A percentile compares a stretch with the other conserved stretches of the same genome.
phyloP scores from a whole-genome alignment of 2,797 vertebrate genomes.

The Pristis pectinata region DNA sequence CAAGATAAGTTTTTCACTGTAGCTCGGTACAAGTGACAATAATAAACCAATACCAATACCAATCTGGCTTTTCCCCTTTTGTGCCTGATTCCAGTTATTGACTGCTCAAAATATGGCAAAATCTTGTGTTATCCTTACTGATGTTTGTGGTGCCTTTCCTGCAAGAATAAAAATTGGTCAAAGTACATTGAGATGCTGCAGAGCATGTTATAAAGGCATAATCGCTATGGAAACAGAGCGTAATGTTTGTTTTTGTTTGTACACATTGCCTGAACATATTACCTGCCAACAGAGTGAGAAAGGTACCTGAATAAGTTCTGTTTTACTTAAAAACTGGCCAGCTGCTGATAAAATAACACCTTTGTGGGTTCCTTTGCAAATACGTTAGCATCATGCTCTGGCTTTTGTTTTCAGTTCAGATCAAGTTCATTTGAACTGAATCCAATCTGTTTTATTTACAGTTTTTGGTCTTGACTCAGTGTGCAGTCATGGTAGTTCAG shows the following conservation, averaged over 20 bases:
- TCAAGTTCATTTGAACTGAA: slow-evolving; percentile 7
- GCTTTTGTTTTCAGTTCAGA: slow-evolving; percentile 29
- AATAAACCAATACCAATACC: too few species aligned
- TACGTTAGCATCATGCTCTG: neutral
- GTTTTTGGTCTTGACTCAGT: slow-evolving; percentile 30
- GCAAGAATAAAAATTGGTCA: slow-evolving; percentile 18
- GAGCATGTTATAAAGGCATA: neutral
- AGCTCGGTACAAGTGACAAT: too few species aligned
- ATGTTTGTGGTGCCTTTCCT: neutral
- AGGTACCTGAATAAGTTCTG: neutral
- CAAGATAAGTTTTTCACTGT: too few species aligned
- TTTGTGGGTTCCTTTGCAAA: neutral
- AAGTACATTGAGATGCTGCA: neutral
- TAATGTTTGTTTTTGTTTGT: slow-evolving; percentile 30
- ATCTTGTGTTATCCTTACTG: slow-evolving; percentile 3
- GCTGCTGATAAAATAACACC: slow-evolving; percentile 16
- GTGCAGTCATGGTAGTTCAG: neutral
- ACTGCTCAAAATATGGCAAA: neutral
- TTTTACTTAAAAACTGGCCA: slow-evolving; percentile 18
- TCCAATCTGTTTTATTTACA: slow-evolving; percentile 34
- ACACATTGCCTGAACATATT: neutral
- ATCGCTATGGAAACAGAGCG: slow-evolving; percentile 1
- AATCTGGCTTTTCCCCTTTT: neutral
- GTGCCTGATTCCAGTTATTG: neutral
- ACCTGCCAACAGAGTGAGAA: neutral